Percentiles rank a stretch among this genome's conserved stretches.
Conservation (phyloP, 2,888 invertebrate genomes). For the Aleiodes alternator region DNA sequence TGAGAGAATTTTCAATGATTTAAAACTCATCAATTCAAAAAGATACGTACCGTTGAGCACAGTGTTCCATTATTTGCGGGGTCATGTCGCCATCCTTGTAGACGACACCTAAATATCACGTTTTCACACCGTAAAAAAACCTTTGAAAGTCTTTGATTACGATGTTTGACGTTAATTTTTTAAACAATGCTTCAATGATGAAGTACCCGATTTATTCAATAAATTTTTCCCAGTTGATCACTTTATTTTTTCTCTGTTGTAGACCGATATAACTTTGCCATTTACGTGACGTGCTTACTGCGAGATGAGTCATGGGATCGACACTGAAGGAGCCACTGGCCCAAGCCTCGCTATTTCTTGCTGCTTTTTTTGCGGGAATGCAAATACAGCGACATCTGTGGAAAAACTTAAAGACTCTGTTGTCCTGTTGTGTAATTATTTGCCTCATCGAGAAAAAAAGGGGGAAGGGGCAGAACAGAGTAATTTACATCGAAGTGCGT, state of each 20-base stretch:
- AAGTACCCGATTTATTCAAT: constrained; percentile 20
- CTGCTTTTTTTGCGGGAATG: background rate
- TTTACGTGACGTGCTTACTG: constrained; percentile 65
- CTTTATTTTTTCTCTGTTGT: constrained; percentile 56
- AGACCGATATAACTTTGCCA: constrained; percentile 65
- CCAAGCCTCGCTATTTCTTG: background rate
- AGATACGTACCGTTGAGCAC: constrained; percentile 66
- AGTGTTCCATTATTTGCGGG: constrained; percentile 71
- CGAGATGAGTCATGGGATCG: constrained; percentile 36
- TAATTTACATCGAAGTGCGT: constrained; percentile 52
- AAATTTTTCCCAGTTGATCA: constrained; percentile 52
- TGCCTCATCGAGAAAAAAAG: too few species aligned
- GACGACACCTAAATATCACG: constrained; percentile 49
- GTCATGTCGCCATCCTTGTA: constrained; percentile 71
- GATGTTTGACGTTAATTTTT: constrained; percentile 30
- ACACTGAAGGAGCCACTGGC: constrained; percentile 24
- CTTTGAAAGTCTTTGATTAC: constrained; percentile 33
- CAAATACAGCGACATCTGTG: background rate
- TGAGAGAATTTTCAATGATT: constrained; percentile 9
- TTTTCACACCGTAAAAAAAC: constrained; percentile 46
- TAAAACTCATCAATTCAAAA: background rate
- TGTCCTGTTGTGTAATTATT: too few species aligned
- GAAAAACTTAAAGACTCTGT: too few species aligned
- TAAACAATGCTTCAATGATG: constrained; percentile 7
- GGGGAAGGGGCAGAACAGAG: background rate